These are phyloP conservation scores for Acipenser transmontanus DNA, from an alignment of 2,797 vertebrate genomes.

Conservation along the genomic window DNA sequence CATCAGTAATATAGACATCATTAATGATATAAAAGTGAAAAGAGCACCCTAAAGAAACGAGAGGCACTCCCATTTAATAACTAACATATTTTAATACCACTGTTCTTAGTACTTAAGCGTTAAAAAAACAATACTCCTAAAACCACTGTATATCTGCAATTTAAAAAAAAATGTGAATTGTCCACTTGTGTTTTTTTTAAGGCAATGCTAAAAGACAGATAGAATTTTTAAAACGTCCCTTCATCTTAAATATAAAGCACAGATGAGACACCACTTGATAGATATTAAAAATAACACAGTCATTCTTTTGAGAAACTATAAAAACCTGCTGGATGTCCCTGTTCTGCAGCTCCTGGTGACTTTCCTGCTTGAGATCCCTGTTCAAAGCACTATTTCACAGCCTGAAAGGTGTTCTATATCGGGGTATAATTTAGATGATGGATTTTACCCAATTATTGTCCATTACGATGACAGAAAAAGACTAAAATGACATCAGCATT, in stretches of 20 bases:
- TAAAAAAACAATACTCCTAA: too few relatives aligned
- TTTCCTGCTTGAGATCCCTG: constrained; percentile 51
- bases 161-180: too few relatives aligned
- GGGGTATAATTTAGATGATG: constrained; percentile 71
- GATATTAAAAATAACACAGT: too few relatives aligned
- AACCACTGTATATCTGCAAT: too few relatives aligned
- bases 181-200: too few relatives aligned
- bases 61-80: too few relatives aligned
- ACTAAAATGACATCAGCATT: constrained; percentile 51
- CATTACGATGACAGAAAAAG: constrained; percentile 82
- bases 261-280: neutral
- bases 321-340: constrained; percentile 20
- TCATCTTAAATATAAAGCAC: neutral
- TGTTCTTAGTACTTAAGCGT: too few relatives aligned
- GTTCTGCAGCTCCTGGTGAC: constrained; percentile 46
- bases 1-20: too few relatives aligned
- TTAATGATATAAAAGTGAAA: too few relatives aligned
- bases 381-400: constrained; percentile 71
- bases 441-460: constrained; percentile 90
- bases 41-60: too few relatives aligned
- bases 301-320: too few relatives aligned
- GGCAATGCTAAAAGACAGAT: neutral
- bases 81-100: too few relatives aligned
- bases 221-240: neutral
- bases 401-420: constrained; percentile 69